These are phyloP conservation scores for Bucco capensis DNA, from an alignment of 2,113 vertebrate genomes.

Conservation along the genomic window DNA sequence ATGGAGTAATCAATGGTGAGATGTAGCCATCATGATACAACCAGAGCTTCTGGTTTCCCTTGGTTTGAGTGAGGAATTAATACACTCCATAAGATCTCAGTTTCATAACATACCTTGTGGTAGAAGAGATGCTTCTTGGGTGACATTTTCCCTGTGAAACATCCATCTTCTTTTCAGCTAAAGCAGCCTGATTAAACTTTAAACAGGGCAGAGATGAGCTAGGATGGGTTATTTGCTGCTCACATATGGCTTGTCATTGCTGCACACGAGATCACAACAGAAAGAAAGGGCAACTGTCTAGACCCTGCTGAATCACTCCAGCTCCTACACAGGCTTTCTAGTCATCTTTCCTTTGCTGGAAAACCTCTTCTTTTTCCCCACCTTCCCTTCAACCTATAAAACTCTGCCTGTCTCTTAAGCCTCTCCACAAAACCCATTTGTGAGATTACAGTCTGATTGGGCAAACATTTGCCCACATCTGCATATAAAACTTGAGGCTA, in stretches of 20 bases:
- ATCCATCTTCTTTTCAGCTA: background rate
- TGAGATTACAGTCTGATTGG: background rate
- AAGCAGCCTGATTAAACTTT: slow-evolving; percentile 25
- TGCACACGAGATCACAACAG: background rate
- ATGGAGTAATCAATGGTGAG: background rate
- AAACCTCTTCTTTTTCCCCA: background rate
- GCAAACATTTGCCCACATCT: background rate
- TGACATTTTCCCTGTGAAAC: slow-evolving; percentile 6
- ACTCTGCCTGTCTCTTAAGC: background rate
- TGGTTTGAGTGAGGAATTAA: background rate
- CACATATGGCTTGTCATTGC: background rate
- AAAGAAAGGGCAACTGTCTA: slow-evolving; percentile 23
- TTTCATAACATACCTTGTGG: background rate
- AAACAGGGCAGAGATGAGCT: background rate
- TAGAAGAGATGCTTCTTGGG: background rate
- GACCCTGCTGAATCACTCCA: background rate
- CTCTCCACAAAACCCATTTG: background rate
- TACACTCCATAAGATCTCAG: too few relatives aligned
- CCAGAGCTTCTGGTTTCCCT: too few relatives aligned
- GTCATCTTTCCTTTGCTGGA: background rate
- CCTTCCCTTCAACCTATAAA: background rate
- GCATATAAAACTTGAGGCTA: background rate
- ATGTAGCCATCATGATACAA: background rate
- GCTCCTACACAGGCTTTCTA: background rate
- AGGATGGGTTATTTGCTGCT: slow-evolving; percentile 17